These are phyloP conservation scores for Cercocebus atys DNA, from an alignment of 2,113 vertebrate species.

Conservation along the genomic window DNA sequence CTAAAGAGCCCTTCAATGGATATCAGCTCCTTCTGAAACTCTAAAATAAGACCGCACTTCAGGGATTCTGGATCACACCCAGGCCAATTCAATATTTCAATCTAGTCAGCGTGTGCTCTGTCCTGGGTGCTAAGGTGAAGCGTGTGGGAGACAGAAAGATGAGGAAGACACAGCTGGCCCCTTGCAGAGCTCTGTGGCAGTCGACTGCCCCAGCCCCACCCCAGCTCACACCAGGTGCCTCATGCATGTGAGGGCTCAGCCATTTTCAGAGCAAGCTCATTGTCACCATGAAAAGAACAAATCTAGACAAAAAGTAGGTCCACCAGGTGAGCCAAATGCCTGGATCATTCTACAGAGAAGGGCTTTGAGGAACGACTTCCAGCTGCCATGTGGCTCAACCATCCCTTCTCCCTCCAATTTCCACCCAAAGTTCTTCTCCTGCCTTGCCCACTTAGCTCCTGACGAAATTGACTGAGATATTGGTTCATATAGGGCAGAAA, in stretches of 20 bases:
- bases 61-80: not conserved
- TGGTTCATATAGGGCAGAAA: not conserved
- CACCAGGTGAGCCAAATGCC: not conserved
- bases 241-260: not conserved
- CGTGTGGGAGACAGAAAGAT: not conserved
- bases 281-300: not conserved
- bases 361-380: not conserved
- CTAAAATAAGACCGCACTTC: not conserved
- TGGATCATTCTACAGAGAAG: not conserved
- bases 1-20: not conserved
- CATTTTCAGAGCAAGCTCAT: not conserved
- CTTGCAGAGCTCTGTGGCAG: not conserved
- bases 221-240: not conserved
- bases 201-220: accelerated
- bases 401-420: not conserved
- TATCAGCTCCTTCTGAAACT: not conserved
- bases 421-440: not conserved
- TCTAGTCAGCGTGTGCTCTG: not conserved
- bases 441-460: not conserved
- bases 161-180: accelerated
- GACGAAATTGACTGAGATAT: not conserved
- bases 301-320: not conserved
- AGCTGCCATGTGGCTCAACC: not conserved
- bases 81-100: not conserved
- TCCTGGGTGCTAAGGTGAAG: not conserved